phyloP scores from a whole-genome alignment of 2,888 invertebrate genomes.

The Phortica okadai region DNA sequence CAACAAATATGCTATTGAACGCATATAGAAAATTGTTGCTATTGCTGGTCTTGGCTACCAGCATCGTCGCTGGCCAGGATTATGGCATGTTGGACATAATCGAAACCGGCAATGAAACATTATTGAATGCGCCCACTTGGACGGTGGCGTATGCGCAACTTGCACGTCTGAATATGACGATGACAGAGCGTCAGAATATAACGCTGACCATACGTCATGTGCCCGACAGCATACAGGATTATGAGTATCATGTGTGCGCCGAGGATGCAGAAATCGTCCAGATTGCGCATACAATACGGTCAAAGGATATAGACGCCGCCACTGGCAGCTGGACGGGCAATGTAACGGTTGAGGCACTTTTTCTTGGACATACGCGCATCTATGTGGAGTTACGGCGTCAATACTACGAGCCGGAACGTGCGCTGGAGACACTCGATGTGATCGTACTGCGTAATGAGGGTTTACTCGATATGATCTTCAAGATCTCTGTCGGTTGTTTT shows the following conservation, averaged over 20 bases:
- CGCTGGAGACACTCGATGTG: constrained; percentile 75
- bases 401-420: constrained; percentile 46
- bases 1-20: not conserved
- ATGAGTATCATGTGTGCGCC: constrained; percentile 44
- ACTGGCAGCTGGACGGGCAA: constrained; percentile 47
- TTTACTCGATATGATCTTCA: constrained; percentile 83
- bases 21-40: not conserved
- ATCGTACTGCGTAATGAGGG: constrained; percentile 80
- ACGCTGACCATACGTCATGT: constrained; percentile 41
- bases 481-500: constrained; percentile 83
- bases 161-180: constrained; percentile 47
- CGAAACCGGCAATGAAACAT: not conserved
- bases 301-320: constrained; percentile 40
- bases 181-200: constrained; percentile 42
- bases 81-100: not conserved
- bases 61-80: not conserved
- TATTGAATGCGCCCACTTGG: constrained; percentile 43
- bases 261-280: constrained; percentile 46
- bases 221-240: constrained; percentile 41
- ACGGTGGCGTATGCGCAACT: constrained; percentile 33
- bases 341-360: constrained; percentile 49
- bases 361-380: constrained; percentile 62
- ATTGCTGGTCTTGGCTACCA: not conserved
- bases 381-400: constrained; percentile 50
- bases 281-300: constrained; percentile 45